These are phyloP conservation scores for Psettodes erumei DNA, from an alignment of 2,113 vertebrate genomes.

Conservation along the genomic window DNA sequence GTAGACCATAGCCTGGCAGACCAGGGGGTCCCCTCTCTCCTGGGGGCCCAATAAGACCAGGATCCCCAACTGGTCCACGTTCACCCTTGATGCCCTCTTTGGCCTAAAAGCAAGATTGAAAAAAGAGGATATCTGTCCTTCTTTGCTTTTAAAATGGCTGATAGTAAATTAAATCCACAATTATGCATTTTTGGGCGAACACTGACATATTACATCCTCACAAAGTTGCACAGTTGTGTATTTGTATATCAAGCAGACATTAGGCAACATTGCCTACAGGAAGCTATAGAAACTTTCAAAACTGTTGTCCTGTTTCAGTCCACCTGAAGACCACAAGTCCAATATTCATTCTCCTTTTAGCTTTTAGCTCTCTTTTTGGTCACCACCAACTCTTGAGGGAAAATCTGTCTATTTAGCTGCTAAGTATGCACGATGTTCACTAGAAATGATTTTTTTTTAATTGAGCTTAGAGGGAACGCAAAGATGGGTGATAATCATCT, in stretches of 20 bases:
- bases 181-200: background rate
- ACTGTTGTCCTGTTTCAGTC: background rate
- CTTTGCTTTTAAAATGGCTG: background rate
- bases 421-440: background rate
- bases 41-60: conserved; percentile 83
- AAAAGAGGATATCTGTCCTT: background rate
- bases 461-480: no score
- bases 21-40: conserved; percentile 93
- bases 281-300: no score
- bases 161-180: background rate
- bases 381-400: background rate
- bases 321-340: background rate
- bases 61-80: conserved; percentile 87
- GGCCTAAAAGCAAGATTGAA: conserved; percentile 81
- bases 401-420: no score
- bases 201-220: background rate
- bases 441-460: no score
- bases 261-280: background rate
- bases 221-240: background rate
- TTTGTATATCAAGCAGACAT: background rate
- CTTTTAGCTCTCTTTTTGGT: background rate
- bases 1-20: conserved; percentile 82
- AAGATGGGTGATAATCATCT: no score
- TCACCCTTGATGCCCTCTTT: conserved; percentile 92
- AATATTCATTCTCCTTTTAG: background rate